A percentile compares a stretch with the other conserved stretches of the same genome.
These are phyloP conservation scores for Rhyacichthys aspro DNA, from an alignment of 2,797 vertebrate species.

Conservation along the genomic window DNA sequence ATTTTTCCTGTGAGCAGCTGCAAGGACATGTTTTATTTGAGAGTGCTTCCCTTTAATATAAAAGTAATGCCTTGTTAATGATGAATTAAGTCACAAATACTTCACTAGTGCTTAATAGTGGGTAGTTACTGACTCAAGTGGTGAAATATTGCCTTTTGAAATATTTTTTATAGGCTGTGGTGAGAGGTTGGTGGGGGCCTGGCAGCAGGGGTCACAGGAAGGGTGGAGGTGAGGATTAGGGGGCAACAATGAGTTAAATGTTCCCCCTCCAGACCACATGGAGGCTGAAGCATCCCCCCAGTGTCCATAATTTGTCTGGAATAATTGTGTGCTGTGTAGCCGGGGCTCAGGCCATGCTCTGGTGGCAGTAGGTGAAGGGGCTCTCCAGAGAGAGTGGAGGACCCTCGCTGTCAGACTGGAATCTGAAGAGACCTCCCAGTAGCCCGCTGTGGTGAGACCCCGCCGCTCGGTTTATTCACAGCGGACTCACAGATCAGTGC, in stretches of 20 bases:
- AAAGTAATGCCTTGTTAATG: no score
- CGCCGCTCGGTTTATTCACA: conserved; percentile 52
- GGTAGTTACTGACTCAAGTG: not conserved
- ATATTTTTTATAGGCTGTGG: not conserved
- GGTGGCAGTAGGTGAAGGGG: conserved; percentile 77
- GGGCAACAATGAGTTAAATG: conserved; percentile 80
- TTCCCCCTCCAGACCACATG: conserved; percentile 70
- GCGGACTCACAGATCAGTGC: conserved; percentile 19
- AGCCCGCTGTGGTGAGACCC: conserved; percentile 58
- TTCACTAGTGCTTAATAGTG: not conserved
- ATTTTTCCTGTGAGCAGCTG: no score
- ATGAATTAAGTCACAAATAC: no score
- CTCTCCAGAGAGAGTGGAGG: conserved; percentile 77
- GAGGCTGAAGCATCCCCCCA: conserved; percentile 72
- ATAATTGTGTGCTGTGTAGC: conserved; percentile 63
- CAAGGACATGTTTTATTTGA: no score
- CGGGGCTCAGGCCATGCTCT: conserved; percentile 54
- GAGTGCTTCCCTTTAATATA: no score
- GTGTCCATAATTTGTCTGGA: conserved; percentile 81
- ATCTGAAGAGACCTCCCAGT: conserved; percentile 83
- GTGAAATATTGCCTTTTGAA: not conserved
- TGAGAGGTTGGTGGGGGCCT: conserved; percentile 1
- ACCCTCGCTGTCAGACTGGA: conserved; percentile 84
- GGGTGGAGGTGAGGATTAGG: conserved; percentile 71
- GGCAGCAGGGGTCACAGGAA: conserved; percentile 54